Evolutionary conservation across 2,888 invertebrate genomes (phyloP).

Genomic region (Drosophila pegasa): DNA sequence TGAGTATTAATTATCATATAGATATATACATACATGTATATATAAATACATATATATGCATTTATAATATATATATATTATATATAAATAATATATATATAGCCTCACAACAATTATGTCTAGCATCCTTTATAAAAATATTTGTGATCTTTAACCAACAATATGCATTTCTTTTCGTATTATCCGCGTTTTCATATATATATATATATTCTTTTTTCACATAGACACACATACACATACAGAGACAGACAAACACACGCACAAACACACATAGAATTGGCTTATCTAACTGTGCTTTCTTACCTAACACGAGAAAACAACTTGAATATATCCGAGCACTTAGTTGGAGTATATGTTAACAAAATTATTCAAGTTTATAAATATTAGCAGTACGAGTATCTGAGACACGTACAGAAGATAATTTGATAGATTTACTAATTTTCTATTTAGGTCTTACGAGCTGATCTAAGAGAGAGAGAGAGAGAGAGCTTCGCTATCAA

Average conservation of each 20-base stretch:
- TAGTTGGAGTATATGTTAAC: conserved; percentile 52
- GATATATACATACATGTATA: neutral
- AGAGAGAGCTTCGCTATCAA: neutral
- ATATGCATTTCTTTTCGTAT: conserved; percentile 15
- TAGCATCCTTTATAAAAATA: conserved; percentile 51
- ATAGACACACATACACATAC: neutral
- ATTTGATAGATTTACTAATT: conserved; percentile 14
- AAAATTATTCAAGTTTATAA: conserved; percentile 18
- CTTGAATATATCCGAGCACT: conserved; percentile 62
- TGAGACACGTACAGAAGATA: conserved; percentile 13
- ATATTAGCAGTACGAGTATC: conserved; percentile 17
- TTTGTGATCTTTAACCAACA: conserved; percentile 35
- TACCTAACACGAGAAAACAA: conserved; percentile 53
- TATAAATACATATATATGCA: neutral
- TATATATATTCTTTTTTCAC: conserved; percentile 15
- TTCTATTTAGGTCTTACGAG: neutral
- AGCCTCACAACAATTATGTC: conserved; percentile 14
- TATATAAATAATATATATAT: neutral
- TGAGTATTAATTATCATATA: neutral
- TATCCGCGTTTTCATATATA: conserved; percentile 6
- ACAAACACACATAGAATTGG: conserved; percentile 21
- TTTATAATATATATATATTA: neutral
- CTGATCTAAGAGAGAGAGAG: neutral
- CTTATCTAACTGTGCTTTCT: conserved; percentile 39
- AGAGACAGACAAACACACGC: conserved; percentile 4